Percentiles rank a stretch among this genome's conserved stretches.
These are phyloP conservation scores for Drosophila persimilis DNA, from an alignment of 1,140 invertebrate species.

Conservation along the genomic window DNA sequence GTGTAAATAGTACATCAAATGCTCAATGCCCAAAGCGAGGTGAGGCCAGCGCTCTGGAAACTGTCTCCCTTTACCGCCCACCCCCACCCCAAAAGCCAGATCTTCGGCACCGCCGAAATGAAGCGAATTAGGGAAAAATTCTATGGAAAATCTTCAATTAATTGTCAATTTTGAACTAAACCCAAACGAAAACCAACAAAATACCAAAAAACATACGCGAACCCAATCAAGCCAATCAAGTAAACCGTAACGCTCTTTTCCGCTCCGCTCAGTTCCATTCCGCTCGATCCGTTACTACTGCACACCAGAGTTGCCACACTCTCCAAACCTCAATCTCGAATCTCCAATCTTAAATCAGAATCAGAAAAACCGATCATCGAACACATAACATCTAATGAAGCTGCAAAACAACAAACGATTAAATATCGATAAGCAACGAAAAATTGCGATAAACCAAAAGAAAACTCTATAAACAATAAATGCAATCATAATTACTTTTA, in stretches of 20 bases:
- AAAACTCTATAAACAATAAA: conserved; percentile 57
- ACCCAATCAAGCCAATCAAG: conserved; percentile 42
- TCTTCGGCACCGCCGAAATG: conserved; percentile 36
- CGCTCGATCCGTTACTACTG: conserved; percentile 21
- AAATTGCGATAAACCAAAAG: conserved; percentile 53
- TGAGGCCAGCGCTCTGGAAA: conserved; percentile 11
- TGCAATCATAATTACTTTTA: conserved; percentile 41
- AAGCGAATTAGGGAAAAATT: conserved; percentile 38
- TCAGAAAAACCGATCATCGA: conserved; percentile 46
- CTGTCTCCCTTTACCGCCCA: conserved; percentile 1
- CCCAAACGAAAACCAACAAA: conserved; percentile 27
- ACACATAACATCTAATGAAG: conserved; percentile 82
- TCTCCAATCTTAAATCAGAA: conserved; percentile 17
- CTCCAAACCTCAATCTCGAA: too few species aligned
- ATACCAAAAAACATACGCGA: conserved; percentile 13
- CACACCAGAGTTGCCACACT: too few species aligned
- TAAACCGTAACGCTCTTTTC: conserved; percentile 47
- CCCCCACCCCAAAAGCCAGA: conserved; percentile 33
- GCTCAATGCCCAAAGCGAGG: too few species aligned
- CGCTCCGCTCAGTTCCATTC: conserved; percentile 21
- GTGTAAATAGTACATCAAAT: conserved; percentile 10
- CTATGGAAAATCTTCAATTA: conserved; percentile 46
- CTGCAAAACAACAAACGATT: conserved; percentile 52
- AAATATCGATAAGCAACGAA: conserved; percentile 41
- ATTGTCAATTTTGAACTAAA: conserved; percentile 55